Evolutionary conservation across 2,797 vertebrate species (phyloP).

Genomic region (Brachymystax lenok): DNA sequence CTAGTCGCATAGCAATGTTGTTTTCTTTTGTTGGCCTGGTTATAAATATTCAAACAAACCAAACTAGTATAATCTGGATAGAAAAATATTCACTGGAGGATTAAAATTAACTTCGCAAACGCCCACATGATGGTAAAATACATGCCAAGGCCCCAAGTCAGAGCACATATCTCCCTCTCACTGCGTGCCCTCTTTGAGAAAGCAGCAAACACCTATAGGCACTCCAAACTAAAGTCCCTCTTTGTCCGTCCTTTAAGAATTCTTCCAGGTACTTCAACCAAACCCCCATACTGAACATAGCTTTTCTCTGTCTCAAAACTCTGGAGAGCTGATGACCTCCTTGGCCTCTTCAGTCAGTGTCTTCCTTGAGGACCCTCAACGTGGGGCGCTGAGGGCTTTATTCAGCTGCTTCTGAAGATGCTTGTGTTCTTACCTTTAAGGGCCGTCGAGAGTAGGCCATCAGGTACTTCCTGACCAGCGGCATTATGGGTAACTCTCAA

Average conservation of each 20-base stretch:
- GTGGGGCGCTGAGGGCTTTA: background rate
- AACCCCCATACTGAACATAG: background rate
- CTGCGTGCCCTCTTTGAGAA: background rate
- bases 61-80: conserved; percentile 1
- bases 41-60: background rate
- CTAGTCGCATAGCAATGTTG: background rate
- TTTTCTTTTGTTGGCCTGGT: background rate
- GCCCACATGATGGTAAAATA: background rate
- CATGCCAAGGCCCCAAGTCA: background rate
- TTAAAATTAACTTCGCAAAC: background rate
- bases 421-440: background rate
- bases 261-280: background rate
- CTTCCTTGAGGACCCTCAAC: background rate
- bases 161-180: background rate
- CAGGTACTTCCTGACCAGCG: background rate
- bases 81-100: background rate
- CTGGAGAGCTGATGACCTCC: background rate
- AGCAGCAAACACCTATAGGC: background rate
- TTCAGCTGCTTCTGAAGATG: background rate
- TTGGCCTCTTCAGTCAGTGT: background rate
- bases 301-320: background rate
- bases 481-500: background rate
- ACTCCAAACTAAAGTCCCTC: conserved; percentile 5
- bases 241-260: conserved; percentile 9
- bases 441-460: background rate